Evolutionary conservation across 2,797 vertebrate species (phyloP), one percentile per base, ranked within the genome.

Genomic region (Sylvilagus floridanus): DNA sequence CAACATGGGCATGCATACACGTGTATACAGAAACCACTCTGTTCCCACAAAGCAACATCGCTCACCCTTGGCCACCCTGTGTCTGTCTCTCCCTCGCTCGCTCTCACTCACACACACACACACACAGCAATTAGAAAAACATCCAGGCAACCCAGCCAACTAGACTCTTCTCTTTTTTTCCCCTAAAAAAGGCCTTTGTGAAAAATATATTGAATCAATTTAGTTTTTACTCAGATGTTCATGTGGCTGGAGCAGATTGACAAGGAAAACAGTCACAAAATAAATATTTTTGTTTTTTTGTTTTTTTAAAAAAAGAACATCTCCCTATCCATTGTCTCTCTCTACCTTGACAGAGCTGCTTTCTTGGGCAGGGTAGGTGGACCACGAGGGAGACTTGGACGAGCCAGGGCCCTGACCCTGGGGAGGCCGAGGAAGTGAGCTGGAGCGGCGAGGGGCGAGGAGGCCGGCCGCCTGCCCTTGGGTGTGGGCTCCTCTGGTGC

Each of bases 131-230:
- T 57, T 87, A 9, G n/a, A 73, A 28, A n/a, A 78, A 65, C 60
- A 52, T 52, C 42, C 63, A 93, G 83, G 42, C 66, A n/a, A 57
- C 24, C 66, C 69, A 65, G 30, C 54, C 3, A 88, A 60, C 73
- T 75, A 54, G 32, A 71, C 7, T 60, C 1, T 63, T 94, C 78
- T 66, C 2, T 89, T 87, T 95, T 68, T 73, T 47, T 92, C 97
- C 96, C 90, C 91, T 97, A 91, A 96, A 96, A 98, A 98, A 96
- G 42, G 81, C 71, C 84, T 92, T 97, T 95, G 97, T 52, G 54
- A 84, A 98, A 98, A 97, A 98, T 98, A 97, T 98, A 97, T 97
- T 97, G 98, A 98, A 98, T 95, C 98, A 98, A 96, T 96, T 98
- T 97, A 96, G 95, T 97, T 98, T 97, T 98, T 98, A 98, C 98